Base-by-base conservation (phyloP, 64 coral and sea anemone species). In the Catalaphyllia jardinei region DNA sequence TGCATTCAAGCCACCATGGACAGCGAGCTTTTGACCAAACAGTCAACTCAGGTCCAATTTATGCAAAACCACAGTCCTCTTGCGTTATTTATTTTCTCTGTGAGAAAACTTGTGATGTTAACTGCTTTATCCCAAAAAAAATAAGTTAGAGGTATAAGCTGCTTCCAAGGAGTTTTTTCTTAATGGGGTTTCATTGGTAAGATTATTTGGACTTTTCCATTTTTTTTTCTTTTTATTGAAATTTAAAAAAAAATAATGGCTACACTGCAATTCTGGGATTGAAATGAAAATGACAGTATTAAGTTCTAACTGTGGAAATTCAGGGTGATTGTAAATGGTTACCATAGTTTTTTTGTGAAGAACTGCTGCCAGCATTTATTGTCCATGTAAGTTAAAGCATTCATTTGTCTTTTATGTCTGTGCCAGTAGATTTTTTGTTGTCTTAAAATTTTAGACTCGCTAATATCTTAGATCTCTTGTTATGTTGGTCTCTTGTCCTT, bases 41-140 rank as follows among this genome's bases (percentile, higher is more conserved):
- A 62, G 29, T 73, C 29, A 29, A 73, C 24, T 73, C 71, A 31
- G 29, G 15, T 30, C 55, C 59, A 79, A 16, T 81, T 81, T 81
- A 81, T 81, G 79, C 55, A 81, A 63, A 81, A 35, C 29, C 20
- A 29, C 18, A 25, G 57, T 79, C 24, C 57, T 73, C 71, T 30
- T 59, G 22, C 54, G 3, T 29, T 79, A 13, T 60, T 11, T 57
- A 29, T 62, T 60, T 29, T 10, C 52, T 81, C 52, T 81, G 57
- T 62, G 57, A 31, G 79, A 81, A 63, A 33, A 55, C 61, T 63
- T 33, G 22, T 17, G 31, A 33, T 62, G 20, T 2, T 20, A 57
- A 57, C 10, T 57, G 15, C 54, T 57, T 16, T 57, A 16, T 57
- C 15, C 10, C 0, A 57, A 57, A 57, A 57, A 57, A 16, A 14